Conservation (phyloP, 2,113 vertebrate genomes). For the Opisthocomus hoazin region DNA sequence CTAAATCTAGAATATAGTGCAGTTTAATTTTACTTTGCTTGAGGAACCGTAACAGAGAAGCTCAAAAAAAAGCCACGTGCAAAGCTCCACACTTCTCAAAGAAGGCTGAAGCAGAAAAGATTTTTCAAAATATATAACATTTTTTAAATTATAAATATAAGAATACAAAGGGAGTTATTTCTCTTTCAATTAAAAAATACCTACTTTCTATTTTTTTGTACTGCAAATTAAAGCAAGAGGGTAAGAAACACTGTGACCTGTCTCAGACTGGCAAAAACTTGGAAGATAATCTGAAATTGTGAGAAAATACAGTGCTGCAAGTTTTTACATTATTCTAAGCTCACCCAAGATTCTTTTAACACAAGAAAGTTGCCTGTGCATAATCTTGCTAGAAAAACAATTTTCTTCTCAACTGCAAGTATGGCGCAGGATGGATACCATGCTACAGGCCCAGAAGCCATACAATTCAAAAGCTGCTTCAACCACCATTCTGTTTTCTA, state of each 20-base stretch:
- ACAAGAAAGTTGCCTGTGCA: neutral
- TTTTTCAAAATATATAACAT: rapidly evolving
- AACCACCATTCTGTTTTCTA: neutral
- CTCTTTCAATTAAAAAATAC: neutral
- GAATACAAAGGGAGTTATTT: neutral
- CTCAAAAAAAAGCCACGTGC: neutral
- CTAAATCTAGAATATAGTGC: neutral
- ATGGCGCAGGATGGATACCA: neutral
- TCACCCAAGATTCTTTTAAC: neutral
- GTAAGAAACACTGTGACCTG: neutral
- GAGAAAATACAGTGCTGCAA: neutral
- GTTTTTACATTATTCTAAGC: neutral
- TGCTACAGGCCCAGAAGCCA: neutral
- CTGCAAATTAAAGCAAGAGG: neutral
- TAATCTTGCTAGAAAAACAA: neutral
- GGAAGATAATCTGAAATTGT: neutral
- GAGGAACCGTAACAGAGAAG: neutral
- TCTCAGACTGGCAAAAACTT: neutral
- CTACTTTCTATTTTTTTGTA: neutral
- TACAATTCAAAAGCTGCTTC: neutral
- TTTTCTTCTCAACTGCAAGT: neutral
- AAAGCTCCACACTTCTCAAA: neutral
- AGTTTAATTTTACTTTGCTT: neutral
- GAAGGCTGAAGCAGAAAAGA: neutral
- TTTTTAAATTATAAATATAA: neutral